These are phyloP conservation scores for Siphamia tubifer DNA, from an alignment of 2,113 vertebrate species.

Conservation along the genomic window DNA sequence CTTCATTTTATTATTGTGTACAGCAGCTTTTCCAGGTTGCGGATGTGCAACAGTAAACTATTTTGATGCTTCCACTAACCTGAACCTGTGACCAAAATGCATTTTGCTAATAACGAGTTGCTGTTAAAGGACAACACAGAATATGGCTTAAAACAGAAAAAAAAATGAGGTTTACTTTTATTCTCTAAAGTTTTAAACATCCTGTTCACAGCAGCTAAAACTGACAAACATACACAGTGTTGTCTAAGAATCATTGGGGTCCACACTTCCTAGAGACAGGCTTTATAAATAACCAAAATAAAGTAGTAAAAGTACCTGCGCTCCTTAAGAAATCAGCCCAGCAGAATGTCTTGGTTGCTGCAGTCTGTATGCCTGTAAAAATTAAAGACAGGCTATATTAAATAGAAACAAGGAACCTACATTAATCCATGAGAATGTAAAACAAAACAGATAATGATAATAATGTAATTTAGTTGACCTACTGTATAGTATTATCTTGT, in stretches of 20 bases:
- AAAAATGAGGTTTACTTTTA: no score
- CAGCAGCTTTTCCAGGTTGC: no score
- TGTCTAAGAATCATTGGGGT: background rate
- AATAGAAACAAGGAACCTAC: background rate
- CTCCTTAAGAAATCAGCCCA: slow-evolving; percentile 85
- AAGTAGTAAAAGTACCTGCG: slow-evolving; percentile 79
- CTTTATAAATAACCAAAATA: background rate
- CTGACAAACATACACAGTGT: background rate
- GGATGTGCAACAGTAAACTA: no score
- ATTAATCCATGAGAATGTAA: background rate
- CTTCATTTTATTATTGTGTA: no score
- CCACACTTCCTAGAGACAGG: background rate
- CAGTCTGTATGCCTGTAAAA: slow-evolving; percentile 83
- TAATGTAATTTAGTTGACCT: background rate
- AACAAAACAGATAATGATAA: background rate
- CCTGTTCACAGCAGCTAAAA: background rate
- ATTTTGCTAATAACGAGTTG: no score
- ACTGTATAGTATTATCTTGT: background rate
- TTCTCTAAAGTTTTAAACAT: no score
- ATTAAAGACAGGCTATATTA: slow-evolving; percentile 21
- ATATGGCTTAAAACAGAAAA: no score
- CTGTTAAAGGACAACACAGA: background rate
- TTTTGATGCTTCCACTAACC: no score
- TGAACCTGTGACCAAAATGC: no score
- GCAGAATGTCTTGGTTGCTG: slow-evolving; percentile 77